A percentile compares a stretch with the other conserved stretches of the same genome.
Conservation (phyloP, 2,113 vertebrate species). For the Bettongia penicillata region DNA sequence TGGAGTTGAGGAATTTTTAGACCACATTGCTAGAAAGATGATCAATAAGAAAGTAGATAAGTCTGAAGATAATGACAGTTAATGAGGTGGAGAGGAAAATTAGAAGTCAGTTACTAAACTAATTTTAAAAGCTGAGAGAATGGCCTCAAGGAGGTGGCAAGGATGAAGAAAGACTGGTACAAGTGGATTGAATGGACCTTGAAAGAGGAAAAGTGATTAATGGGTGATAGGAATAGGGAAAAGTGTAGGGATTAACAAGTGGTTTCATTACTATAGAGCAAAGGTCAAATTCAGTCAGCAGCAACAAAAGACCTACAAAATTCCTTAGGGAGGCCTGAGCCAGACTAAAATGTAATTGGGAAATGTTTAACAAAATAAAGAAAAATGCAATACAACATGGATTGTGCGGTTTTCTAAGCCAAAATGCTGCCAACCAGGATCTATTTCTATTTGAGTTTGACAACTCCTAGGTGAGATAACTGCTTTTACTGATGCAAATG, state of each 20-base stretch:
- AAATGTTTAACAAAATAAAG: neutral
- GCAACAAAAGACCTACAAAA: neutral
- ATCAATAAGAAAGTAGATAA: neutral
- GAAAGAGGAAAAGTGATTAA: neutral
- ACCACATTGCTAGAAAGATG: neutral
- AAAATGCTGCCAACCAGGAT: neutral
- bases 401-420: neutral
- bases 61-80: neutral
- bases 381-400: neutral
- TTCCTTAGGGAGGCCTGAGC: neutral
- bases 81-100: neutral
- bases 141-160: neutral
- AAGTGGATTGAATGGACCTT: neutral
- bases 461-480: neutral
- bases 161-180: neutral
- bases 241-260: neutral
- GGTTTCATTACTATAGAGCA: neutral
- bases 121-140: slow-evolving; percentile 12
- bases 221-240: neutral
- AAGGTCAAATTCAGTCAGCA: neutral
- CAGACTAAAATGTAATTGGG: neutral
- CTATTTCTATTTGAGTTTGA: neutral
- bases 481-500: neutral
- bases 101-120: neutral
- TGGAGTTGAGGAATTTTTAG: neutral